phyloP scores from a whole-genome alignment of 2,113 vertebrate genomes.

The Rhadina sibilatrix region DNA sequence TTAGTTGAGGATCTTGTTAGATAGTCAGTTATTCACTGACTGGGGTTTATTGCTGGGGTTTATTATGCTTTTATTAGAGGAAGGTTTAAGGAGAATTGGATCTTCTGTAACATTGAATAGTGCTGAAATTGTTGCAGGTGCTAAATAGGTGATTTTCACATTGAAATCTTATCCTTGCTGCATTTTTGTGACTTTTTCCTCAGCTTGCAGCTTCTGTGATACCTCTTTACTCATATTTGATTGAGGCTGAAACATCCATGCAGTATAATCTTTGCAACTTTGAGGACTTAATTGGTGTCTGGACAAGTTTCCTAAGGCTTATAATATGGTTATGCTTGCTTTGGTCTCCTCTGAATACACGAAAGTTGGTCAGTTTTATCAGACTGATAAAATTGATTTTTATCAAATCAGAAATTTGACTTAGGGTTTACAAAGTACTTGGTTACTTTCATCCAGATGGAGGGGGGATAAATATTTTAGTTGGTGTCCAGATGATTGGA shows the following conservation, averaged over 20 bases:
- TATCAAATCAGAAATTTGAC: background rate
- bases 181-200: background rate
- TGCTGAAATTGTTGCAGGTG: background rate
- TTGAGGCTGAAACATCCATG: background rate
- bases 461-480: background rate
- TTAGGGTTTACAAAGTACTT: background rate
- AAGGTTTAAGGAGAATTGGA: background rate
- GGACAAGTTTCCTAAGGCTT: background rate
- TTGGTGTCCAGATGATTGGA: background rate
- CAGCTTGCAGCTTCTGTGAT: background rate
- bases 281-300: background rate
- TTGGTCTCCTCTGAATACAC: accelerated
- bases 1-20: background rate
- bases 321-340: background rate
- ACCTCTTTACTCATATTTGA: background rate
- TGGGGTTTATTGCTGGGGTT: background rate
- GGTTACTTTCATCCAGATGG: background rate
- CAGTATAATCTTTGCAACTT: background rate
- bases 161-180: background rate
- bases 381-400: no score
- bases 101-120: background rate
- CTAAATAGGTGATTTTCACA: background rate
- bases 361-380: background rate
- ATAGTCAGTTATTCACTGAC: background rate
- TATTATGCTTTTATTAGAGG: background rate